Evolutionary conservation across 2,888 invertebrate species (phyloP).

Genomic region (Diadromus collaris): DNA sequence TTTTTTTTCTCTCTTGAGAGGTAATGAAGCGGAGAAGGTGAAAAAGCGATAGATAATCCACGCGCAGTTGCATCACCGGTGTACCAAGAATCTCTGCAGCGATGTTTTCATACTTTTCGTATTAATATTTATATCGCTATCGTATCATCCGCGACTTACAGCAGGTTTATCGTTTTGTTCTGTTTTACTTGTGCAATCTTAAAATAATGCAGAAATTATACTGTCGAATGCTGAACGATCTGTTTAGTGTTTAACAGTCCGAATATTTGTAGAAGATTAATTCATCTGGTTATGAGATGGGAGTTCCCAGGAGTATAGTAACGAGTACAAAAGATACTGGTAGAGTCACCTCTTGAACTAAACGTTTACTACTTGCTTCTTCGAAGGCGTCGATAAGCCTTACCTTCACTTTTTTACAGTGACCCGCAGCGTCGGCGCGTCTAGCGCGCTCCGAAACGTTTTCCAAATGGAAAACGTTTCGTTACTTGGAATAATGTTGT

Average conservation of each 20-base stretch:
- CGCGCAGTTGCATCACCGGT: slow-evolving; percentile 12
- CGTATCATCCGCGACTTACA: background rate
- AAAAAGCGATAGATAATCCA: slow-evolving; percentile 24
- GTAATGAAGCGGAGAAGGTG: slow-evolving; percentile 13
- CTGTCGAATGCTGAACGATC: background rate
- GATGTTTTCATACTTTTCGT: background rate
- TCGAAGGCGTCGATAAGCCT: slow-evolving; percentile 23
- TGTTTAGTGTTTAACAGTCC: background rate
- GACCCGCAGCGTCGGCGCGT: background rate
- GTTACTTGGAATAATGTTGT: background rate
- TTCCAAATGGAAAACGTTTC: background rate
- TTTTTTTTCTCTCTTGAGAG: slow-evolving; percentile 14
- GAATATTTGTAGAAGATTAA: background rate
- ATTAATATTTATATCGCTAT: background rate
- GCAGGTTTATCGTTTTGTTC: background rate
- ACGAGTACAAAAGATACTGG: slow-evolving; percentile 13
- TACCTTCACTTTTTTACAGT: background rate
- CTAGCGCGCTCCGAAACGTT: background rate
- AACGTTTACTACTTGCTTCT: slow-evolving; percentile 18
- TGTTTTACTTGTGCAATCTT: background rate
- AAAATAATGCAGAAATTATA: background rate
- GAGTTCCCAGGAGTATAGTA: background rate
- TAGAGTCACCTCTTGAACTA: slow-evolving; percentile 45
- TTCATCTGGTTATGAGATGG: background rate
- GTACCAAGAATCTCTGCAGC: slow-evolving; percentile 5